Base-by-base conservation (phyloP, 1,140 invertebrate species). In the Aplysia californica region DNA sequence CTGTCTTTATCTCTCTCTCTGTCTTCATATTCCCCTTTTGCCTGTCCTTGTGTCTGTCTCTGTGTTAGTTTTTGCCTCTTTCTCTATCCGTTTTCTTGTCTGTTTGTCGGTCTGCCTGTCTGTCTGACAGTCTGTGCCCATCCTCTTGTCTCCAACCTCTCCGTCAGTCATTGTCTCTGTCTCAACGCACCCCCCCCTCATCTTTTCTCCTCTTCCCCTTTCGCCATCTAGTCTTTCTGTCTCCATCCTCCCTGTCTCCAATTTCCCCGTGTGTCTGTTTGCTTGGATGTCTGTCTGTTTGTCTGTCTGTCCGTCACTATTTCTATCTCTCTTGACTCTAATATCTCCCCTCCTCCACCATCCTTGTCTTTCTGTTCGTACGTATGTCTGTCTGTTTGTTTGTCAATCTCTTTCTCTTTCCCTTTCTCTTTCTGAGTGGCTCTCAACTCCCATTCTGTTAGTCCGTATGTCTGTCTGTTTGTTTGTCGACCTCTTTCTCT, bases 221-320 rank as follows among this genome's bases (percentile, higher is more conserved):
- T 50, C 44, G 10, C 44, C n/a, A 10, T 50, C n/a, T n/a, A 15
- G 10, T 50, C 44, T 50, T n/a, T 50, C 44, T 50, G 10, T 50
- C 44, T 50, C 44, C n/a, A 10, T 50, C 44, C 44, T 50, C 44
- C n/a, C 44, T 50, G 10, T 50, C 44, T 50, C 59, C 10, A 6
- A 66, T 31, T 33, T n/a, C n/a, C n/a, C n/a, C n/a, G n/a, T n/a
- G n/a, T n/a, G n/a, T n/a, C n/a, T n/a, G n/a, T n/a, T n/a, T n/a
- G n/a, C n/a, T n/a, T n/a, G n/a, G n/a, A n/a, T n/a, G n/a, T 66
- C 20, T 66, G 23, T 66, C 29, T 66, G 23, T 66, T 21, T 66
- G 23, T 66, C 29, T 66, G 23, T 66, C 29, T 66, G 23, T 66
- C 29, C 35, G 23, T 66, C 29, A 31, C 29, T 66, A 21, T 66